Percentiles rank a stretch among this genome's conserved stretches.
phyloP scores from a whole-genome alignment of 1,140 invertebrate species.

The Eubasilissa regina region DNA sequence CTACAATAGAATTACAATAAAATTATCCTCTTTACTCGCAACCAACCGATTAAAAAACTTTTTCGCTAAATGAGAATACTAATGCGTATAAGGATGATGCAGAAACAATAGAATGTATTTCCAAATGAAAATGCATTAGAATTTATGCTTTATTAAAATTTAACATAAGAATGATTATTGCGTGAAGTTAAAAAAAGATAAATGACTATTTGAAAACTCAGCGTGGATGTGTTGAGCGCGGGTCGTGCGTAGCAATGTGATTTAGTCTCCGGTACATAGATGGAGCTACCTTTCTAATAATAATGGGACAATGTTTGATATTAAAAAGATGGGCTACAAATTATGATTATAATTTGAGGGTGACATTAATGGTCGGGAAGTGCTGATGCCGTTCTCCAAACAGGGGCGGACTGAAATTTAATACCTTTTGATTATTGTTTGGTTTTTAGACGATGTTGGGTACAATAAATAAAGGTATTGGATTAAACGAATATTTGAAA shows the following conservation, averaged over 20 bases:
- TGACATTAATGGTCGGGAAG: constrained; percentile 60
- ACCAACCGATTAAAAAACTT: too few species aligned
- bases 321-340: constrained; percentile 61
- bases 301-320: constrained; percentile 60
- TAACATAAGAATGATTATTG: neutral
- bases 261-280: constrained; percentile 49
- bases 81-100: too few species aligned
- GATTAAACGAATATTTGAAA: neutral
- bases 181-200: neutral
- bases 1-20: too few species aligned
- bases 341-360: constrained; percentile 61
- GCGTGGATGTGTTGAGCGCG: constrained; percentile 5
- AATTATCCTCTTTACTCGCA: too few species aligned
- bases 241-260: constrained; percentile 41
- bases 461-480: neutral
- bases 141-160: neutral
- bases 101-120: neutral
- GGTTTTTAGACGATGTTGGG: constrained; percentile 17
- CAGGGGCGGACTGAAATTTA: constrained; percentile 36
- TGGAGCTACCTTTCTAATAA: constrained; percentile 51
- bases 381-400: constrained; percentile 56
- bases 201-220: neutral
- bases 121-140: neutral
- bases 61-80: too few species aligned
- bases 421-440: constrained; percentile 36